Evolutionary conservation across 2,888 invertebrate species (phyloP).

Genomic region (Biston betularia): DNA sequence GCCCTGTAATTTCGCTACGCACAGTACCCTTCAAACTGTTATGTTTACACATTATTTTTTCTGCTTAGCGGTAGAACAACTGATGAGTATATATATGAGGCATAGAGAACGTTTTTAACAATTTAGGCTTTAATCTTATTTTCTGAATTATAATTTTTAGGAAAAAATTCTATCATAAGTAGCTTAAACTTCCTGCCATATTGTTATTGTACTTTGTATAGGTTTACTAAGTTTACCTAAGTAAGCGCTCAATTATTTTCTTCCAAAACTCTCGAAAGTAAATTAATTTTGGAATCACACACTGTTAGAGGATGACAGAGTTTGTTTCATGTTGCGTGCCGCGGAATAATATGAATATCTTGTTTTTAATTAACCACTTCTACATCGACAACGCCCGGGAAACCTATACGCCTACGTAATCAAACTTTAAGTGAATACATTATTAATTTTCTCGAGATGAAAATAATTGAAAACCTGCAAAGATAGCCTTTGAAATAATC

Average conservation of each 20-base stretch:
- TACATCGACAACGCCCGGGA: constrained; percentile 24
- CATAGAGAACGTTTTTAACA: no score
- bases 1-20: no score
- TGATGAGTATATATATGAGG: no score
- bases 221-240: background rate
- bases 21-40: no score
- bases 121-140: no score
- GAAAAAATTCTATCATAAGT: no score
- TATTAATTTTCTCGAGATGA: constrained; percentile 24
- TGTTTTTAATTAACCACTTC: constrained; percentile 41
- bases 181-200: no score
- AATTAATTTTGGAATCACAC: constrained; percentile 32
- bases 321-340: constrained; percentile 37
- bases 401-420: constrained; percentile 29
- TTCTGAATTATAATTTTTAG: no score
- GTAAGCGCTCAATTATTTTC: constrained; percentile 1
- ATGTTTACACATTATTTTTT: no score
- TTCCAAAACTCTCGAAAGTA: constrained; percentile 5
- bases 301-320: constrained; percentile 23
- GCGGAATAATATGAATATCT: constrained; percentile 33
- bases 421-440: constrained; percentile 28
- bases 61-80: no score
- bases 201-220: background rate
- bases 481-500: constrained; percentile 24
- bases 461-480: constrained; percentile 25